Percentiles rank a stretch among this genome's conserved stretches.
Evolutionary conservation across 2,888 invertebrate species (phyloP).

Genomic region (Spicauda simplicius): DNA sequence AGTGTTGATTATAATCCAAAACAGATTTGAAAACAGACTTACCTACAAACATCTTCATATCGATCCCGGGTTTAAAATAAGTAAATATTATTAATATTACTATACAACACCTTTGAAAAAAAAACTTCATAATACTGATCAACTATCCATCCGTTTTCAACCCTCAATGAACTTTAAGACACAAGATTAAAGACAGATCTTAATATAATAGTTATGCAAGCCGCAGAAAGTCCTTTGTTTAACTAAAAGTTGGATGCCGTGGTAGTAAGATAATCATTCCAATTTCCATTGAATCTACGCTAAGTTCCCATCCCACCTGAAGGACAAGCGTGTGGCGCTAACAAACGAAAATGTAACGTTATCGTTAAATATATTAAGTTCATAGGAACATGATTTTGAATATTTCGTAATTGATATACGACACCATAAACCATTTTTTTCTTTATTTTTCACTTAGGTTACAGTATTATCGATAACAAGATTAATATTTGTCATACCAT

Average conservation of each 20-base stretch:
- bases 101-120: too few species aligned
- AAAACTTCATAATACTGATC: neutral
- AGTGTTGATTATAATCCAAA: too few species aligned
- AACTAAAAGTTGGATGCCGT: slow-evolving; percentile 29
- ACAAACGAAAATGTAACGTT: slow-evolving; percentile 7
- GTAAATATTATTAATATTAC: too few species aligned
- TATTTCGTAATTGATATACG: too few species aligned
- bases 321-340: slow-evolving; percentile 4
- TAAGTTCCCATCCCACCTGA: slow-evolving; percentile 32
- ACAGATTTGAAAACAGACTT: too few species aligned
- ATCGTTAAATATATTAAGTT: neutral
- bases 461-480: too few species aligned
- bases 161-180: slow-evolving; percentile 1
- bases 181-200: slow-evolving; percentile 16
- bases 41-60: too few species aligned
- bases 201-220: slow-evolving; percentile 19
- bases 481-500: too few species aligned
- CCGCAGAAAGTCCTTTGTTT: slow-evolving; percentile 35
- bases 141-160: neutral
- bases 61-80: too few species aligned
- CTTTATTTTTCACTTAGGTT: too few species aligned
- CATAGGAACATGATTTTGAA: too few species aligned
- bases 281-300: slow-evolving; percentile 34
- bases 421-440: too few species aligned
- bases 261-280: slow-evolving; percentile 32